phyloP scores from a whole-genome alignment of 2,888 invertebrate species.

The Byasa hedistus region DNA sequence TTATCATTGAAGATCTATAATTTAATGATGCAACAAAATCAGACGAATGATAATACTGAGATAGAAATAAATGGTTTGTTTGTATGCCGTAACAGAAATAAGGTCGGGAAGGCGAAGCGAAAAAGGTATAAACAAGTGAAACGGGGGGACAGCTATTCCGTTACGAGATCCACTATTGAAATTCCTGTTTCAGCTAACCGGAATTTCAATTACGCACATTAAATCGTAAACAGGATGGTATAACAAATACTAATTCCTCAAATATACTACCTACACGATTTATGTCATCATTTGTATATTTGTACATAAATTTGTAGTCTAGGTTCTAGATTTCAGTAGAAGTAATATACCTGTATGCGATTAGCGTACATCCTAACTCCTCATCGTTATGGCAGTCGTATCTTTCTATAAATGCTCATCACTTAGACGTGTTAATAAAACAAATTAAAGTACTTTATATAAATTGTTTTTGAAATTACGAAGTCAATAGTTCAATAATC shows the following conservation, averaged over 20 bases:
- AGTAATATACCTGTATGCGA: no score
- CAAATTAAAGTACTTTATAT: neutral
- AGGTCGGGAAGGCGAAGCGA: neutral
- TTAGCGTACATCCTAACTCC: no score
- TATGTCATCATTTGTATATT: neutral
- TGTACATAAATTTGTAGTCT: no score
- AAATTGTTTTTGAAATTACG: constrained; percentile 5
- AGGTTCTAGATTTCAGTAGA: no score
- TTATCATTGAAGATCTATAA: no score
- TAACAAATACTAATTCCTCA: neutral
- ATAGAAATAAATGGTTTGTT: no score
- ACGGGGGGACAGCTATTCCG: constrained; percentile 5
- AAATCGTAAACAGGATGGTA: neutral
- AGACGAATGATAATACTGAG: no score
- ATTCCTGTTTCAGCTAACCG: constrained; percentile 6
- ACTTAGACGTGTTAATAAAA: neutral
- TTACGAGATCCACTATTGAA: constrained; percentile 11
- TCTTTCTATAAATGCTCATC: neutral
- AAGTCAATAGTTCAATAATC: constrained; percentile 7
- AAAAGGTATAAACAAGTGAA: neutral
- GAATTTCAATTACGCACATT: constrained; percentile 16
- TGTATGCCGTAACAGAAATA: neutral
- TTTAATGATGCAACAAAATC: no score
- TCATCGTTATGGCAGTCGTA: no score
- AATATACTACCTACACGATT: neutral